These are phyloP conservation scores for Oreohelix idahoensis DNA, from an alignment of 1,140 invertebrate genomes.

Conservation along the genomic window DNA sequence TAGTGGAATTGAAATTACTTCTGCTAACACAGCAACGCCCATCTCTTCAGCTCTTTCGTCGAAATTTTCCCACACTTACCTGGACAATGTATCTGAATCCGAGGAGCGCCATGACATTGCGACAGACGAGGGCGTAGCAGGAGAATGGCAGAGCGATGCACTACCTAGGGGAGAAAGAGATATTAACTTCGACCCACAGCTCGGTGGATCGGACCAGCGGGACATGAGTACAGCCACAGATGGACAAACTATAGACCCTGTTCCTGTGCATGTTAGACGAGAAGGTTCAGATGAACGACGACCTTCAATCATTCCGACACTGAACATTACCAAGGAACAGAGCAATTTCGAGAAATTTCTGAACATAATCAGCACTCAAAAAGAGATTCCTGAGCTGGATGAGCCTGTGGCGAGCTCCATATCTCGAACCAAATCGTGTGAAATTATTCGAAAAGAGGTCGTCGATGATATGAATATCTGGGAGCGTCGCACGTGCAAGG, in stretches of 20 bases:
- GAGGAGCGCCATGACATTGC: not conserved
- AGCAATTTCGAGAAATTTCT: constrained; percentile 38
- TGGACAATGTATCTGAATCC: not conserved
- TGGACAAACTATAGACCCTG: not conserved
- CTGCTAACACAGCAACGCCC: not conserved
- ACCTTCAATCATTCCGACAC: constrained; percentile 17
- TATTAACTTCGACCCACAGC: too few relatives aligned
- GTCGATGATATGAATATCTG: constrained; percentile 28
- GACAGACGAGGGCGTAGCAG: not conserved
- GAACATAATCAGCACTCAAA: constrained; percentile 16
- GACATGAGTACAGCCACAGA: not conserved
- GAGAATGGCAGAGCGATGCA: not conserved
- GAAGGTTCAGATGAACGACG: not conserved
- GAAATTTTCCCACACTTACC: not conserved
- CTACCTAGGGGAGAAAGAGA: too few relatives aligned
- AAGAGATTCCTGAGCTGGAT: not conserved
- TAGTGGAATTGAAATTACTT: constrained; percentile 8
- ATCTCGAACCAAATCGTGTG: constrained; percentile 28
- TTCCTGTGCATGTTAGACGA: not conserved
- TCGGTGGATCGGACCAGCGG: not conserved
- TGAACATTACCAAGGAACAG: constrained; percentile 35
- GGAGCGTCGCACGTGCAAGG: constrained; percentile 18
- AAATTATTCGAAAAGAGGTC: not conserved
- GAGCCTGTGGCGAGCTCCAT: not conserved
- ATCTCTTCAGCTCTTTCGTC: not conserved